Base-by-base conservation (phyloP, 2,888 invertebrate genomes). In the Homarus gammarus region DNA sequence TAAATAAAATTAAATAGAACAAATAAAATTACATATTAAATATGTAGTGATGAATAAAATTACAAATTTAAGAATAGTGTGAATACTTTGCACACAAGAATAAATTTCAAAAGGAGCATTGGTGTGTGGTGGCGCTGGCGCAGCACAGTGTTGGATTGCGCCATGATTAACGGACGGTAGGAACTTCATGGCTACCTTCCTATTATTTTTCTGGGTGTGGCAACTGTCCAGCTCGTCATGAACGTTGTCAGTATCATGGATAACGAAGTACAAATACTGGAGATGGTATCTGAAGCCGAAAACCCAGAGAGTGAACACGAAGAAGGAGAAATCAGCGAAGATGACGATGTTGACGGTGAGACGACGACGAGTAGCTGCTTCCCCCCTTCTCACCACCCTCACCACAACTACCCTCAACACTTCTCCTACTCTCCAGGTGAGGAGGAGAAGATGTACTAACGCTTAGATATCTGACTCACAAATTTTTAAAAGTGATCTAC, bases 301-400 rank as follows among this genome's bases (percentile, higher is more conserved):
- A 27, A 10, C 40, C 0, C 12, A n/a, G 78, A 86, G 15, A 86
- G 72, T 40, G 86, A 86, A n/a, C 86, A 86, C 22, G 86, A 86
- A n/a, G 86, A 86, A 31, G 86, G 86, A 22, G 86, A 86, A 15
- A 79, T 79, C 15, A 78, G 79, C 36, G 77, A 68, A n/a, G 85
- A 85, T 31, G 84, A 77, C 33, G 84, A 84, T 49, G 85, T 78
- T 12, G 86, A 72, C 22, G 85, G 49, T 18, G 77, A 51, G 78
- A 78, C 31, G 40, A 40, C 40, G 68, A 64, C 8, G 82, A 31
- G 10, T 22, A 12, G 0, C 27, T 10, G 27, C 36, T 12, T 38
- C 49, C 73, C 72, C 38, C 6, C 36, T 22, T 36, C 68, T 51
- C 49, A 33, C 38, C 40, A 27, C 49, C 22, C 56, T n/a, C n/a